phyloP scores from a whole-genome alignment of 2,797 vertebrate genomes.

The Xenopus petersii region DNA sequence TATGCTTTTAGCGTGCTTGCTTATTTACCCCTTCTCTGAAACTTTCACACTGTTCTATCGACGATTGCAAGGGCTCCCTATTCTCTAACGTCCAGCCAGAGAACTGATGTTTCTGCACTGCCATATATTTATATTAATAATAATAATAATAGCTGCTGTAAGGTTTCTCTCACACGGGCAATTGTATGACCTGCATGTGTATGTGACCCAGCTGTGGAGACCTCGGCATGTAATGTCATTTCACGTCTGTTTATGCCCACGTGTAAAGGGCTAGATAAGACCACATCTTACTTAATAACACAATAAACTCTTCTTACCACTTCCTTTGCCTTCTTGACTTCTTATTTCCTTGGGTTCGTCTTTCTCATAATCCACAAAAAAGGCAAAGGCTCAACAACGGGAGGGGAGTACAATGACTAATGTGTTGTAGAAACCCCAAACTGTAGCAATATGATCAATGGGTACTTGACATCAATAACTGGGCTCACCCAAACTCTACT shows the following conservation, averaged over 20 bases:
- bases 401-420: no score
- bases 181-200: slow-evolving; percentile 32
- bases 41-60: no score
- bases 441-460: no score
- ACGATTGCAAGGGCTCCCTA: not conserved
- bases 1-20: no score
- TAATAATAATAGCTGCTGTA: not conserved
- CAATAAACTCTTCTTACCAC: slow-evolving; percentile 88
- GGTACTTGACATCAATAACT: no score
- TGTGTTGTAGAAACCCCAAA: no score
- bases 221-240: slow-evolving; percentile 73
- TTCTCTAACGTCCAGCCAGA: not conserved
- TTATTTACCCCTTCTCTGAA: no score
- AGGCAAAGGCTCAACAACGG: no score
- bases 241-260: slow-evolving; percentile 75
- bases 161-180: slow-evolving; percentile 27
- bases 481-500: no score
- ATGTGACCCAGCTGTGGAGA: slow-evolving; percentile 34
- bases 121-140: slow-evolving; percentile 13
- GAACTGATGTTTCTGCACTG: slow-evolving; percentile 4
- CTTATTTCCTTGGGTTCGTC: no score
- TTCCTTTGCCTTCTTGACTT: slow-evolving; percentile 54
- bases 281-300: slow-evolving; percentile 82
- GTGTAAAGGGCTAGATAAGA: slow-evolving; percentile 74
- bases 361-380: no score